phyloP scores from a whole-genome alignment of 2,888 invertebrate species.

The Perizoma affinitatum region DNA sequence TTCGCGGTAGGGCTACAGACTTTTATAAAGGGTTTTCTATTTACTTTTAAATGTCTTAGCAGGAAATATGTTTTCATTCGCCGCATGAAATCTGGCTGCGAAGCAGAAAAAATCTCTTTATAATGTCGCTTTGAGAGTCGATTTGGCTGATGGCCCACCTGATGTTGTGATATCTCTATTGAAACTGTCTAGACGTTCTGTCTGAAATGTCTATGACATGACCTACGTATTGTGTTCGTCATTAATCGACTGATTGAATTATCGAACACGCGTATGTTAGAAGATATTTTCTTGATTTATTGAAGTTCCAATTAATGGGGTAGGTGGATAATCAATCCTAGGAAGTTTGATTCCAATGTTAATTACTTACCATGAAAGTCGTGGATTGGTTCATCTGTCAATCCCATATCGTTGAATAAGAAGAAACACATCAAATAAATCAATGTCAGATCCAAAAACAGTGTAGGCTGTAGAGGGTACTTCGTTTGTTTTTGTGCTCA shows the following conservation, averaged over 20 bases:
- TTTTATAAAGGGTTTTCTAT: not conserved
- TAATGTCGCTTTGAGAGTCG: conserved; percentile 17
- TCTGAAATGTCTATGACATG: conserved; percentile 19
- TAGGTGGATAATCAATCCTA: not conserved
- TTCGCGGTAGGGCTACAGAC: no score
- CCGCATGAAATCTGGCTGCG: conserved; percentile 1
- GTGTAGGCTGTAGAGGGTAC: no score
- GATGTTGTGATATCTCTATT: conserved; percentile 25
- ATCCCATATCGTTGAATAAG: no score
- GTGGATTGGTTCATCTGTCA: no score
- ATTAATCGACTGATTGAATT: conserved; percentile 2
- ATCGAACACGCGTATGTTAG: not conserved
- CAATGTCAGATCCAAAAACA: no score
- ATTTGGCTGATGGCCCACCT: conserved; percentile 31
- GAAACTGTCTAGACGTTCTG: conserved; percentile 26
- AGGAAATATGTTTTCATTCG: conserved; percentile 15
- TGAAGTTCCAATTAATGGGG: not conserved
- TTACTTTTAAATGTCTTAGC: conserved; percentile 10
- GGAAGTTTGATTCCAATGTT: no score
- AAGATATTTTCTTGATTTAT: not conserved
- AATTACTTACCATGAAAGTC: no score
- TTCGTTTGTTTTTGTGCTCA: no score
- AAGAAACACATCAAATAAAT: no score
- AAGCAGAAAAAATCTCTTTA: conserved; percentile 21
- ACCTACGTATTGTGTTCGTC: conserved; percentile 11